Conservation (phyloP, 2,113 vertebrate genomes). For the Chloroceryle aenea region DNA sequence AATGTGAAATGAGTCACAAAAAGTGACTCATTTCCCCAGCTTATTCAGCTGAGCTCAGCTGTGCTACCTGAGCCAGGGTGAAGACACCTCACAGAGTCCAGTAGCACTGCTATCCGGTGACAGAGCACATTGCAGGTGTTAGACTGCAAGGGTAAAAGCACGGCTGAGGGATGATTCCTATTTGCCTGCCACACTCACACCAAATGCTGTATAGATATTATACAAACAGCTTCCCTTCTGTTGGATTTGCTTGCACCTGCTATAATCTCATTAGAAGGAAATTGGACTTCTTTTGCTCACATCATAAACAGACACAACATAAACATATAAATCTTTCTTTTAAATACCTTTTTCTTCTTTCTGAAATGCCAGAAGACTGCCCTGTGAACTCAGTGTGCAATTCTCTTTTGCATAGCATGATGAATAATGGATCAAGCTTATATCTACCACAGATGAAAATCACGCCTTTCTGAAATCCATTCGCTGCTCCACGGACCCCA, state of each 20-base stretch:
- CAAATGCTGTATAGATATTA: neutral
- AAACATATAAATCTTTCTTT: constrained; percentile 38
- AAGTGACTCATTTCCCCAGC: neutral
- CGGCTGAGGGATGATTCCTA: neutral
- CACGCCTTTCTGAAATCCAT: constrained; percentile 25
- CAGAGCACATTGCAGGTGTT: neutral
- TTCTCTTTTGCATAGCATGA: constrained; percentile 29
- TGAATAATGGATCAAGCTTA: constrained; percentile 60
- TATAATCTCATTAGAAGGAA: constrained; percentile 45
- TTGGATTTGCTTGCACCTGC: constrained; percentile 26
- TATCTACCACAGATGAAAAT: constrained; percentile 31
- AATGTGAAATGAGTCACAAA: neutral
- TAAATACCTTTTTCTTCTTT: constrained; percentile 15
- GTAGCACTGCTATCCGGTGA: fast-evolving
- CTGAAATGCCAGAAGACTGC: constrained; percentile 30
- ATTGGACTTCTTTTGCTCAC: constrained; percentile 13
- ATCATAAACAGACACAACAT: constrained; percentile 9
- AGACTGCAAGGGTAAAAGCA: neutral
- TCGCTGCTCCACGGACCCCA: neutral
- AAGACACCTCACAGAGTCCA: neutral
- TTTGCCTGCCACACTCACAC: neutral
- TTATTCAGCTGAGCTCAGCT: neutral
- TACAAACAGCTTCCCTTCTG: neutral
- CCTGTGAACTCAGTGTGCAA: neutral
- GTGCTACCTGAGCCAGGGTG: fast-evolving